phyloP scores from a whole-genome alignment of 1,140 invertebrate genomes.

The Drosophila ercepeae region DNA sequence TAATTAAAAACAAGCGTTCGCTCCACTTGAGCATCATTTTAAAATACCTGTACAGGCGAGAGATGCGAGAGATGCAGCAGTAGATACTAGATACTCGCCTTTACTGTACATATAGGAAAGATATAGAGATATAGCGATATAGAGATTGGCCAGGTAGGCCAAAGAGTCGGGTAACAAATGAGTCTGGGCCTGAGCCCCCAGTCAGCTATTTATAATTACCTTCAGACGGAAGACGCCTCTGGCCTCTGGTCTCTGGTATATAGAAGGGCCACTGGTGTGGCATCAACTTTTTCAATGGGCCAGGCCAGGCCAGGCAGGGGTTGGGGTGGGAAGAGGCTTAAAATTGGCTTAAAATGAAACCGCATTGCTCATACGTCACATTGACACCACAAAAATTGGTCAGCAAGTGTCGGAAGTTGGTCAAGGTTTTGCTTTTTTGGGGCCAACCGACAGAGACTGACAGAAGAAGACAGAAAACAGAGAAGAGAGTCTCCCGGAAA shows the following conservation, averaged over 20 bases:
- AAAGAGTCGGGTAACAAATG: constrained; percentile 28
- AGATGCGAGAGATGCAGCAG: neutral
- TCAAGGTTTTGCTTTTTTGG: constrained; percentile 5
- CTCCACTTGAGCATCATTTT: constrained; percentile 54
- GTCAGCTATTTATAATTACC: constrained; percentile 51
- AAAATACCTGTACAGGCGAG: constrained; percentile 45
- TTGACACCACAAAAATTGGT: constrained; percentile 32
- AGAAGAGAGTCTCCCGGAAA: neutral
- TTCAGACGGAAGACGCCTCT: constrained; percentile 26
- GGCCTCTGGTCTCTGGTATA: neutral
- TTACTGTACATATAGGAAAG: neutral
- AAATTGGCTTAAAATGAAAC: constrained; percentile 28
- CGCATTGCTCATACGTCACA: constrained; percentile 29
- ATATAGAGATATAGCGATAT: neutral
- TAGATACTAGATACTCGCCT: neutral
- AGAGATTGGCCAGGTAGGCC: neutral
- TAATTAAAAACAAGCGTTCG: constrained; percentile 59
- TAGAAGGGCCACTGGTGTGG: neutral
- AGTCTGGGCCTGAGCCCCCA: constrained; percentile 17
- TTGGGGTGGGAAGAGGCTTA: too few species aligned
- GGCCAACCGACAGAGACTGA: too few species aligned
- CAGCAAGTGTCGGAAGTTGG: constrained; percentile 7
- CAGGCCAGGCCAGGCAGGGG: too few species aligned
- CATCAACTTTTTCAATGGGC: too few species aligned
- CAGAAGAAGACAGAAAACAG: neutral